Evolutionary conservation across 2,888 invertebrate genomes (phyloP).

Genomic region (Lysandra coridon): DNA sequence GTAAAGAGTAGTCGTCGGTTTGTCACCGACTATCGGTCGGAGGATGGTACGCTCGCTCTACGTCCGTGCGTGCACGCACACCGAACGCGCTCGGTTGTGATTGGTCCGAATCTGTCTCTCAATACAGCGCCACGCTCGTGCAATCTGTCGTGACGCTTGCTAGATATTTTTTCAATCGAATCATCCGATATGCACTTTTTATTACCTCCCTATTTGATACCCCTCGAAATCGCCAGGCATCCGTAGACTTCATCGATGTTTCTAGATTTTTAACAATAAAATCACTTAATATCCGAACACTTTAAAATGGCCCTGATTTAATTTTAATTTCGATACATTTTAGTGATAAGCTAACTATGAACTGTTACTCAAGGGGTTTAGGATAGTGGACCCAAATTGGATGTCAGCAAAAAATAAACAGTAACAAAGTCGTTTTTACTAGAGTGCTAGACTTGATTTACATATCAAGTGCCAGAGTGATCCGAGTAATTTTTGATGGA

Average conservation of each 20-base stretch:
- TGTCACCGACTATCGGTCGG: conserved; percentile 72
- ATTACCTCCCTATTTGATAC: conserved; percentile 36
- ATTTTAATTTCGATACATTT: conserved; percentile 31
- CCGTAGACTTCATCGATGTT: conserved; percentile 42
- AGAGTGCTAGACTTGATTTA: neutral
- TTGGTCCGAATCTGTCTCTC: conserved; percentile 46
- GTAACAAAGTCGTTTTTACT: neutral
- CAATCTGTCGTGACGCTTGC: conserved; percentile 47
- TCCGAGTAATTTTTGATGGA: neutral
- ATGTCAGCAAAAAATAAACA: neutral
- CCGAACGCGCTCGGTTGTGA: conserved; percentile 31
- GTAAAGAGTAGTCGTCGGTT: conserved; percentile 51
- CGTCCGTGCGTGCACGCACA: conserved; percentile 26
- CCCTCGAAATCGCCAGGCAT: conserved; percentile 36
- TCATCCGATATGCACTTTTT: conserved; percentile 41
- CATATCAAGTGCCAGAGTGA: conserved; percentile 1
- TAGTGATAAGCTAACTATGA: conserved; percentile 32
- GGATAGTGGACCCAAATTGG: conserved; percentile 24
- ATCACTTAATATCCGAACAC: conserved; percentile 38
- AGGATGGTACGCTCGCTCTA: conserved; percentile 73
- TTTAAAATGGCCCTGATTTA: conserved; percentile 31
- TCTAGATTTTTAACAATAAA: conserved; percentile 37
- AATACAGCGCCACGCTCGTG: conserved; percentile 54
- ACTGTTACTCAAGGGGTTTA: conserved; percentile 4
- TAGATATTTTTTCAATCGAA: conserved; percentile 38